phyloP scores from a whole-genome alignment of 2,113 vertebrate genomes.

The Nicator chloris region DNA sequence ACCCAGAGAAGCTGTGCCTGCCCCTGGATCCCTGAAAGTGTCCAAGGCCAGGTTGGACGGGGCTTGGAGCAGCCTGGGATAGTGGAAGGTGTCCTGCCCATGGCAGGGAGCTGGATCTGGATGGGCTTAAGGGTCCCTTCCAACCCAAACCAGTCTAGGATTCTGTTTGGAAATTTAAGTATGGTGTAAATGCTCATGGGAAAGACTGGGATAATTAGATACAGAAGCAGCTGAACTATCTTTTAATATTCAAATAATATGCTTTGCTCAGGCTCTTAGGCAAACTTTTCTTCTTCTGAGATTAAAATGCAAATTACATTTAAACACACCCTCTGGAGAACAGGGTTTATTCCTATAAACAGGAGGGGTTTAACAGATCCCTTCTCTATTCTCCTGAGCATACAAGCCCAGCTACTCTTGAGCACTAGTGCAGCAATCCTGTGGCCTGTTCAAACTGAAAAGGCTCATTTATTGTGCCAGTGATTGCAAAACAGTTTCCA shows the following conservation, averaged over 20 bases:
- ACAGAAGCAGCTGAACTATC: background rate
- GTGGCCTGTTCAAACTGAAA: background rate
- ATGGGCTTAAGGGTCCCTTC: background rate
- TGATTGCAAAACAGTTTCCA: background rate
- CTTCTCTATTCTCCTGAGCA: background rate
- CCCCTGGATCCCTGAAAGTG: background rate
- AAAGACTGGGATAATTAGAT: background rate
- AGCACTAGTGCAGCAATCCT: background rate
- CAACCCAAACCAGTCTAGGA: background rate
- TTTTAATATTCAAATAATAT: background rate
- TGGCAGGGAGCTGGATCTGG: background rate
- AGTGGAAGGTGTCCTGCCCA: background rate
- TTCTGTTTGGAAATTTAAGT: background rate
- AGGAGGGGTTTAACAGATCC: background rate
- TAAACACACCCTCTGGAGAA: background rate
- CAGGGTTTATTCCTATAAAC: background rate
- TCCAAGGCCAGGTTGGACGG: background rate
- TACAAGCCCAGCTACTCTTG: background rate
- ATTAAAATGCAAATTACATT: background rate
- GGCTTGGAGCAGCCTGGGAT: background rate
- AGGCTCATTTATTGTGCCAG: background rate
- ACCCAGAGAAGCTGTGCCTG: background rate
- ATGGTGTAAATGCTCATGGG: background rate
- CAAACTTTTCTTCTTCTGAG: background rate
- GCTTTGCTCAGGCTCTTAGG: background rate